These are phyloP conservation scores for Troides oblongomaculatus DNA, from an alignment of 2,888 invertebrate genomes.

Conservation along the genomic window DNA sequence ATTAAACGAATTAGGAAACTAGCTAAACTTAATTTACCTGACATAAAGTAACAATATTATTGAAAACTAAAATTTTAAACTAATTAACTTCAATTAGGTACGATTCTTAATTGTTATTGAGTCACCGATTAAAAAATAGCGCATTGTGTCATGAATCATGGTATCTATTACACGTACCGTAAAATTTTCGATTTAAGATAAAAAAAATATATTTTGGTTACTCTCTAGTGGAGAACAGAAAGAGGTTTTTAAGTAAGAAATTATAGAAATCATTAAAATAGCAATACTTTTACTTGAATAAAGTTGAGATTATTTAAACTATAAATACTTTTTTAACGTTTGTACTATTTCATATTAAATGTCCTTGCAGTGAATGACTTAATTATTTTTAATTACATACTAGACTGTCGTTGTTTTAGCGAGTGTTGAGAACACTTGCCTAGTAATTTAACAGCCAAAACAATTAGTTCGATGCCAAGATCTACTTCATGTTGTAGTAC, in stretches of 20 bases:
- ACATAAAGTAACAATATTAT: too few species aligned
- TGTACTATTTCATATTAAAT: conserved; percentile 30
- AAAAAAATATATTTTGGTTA: neutral
- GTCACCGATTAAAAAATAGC: conserved; percentile 7
- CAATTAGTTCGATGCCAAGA: conserved; percentile 24
- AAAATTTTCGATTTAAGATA: neutral
- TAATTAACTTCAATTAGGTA: conserved; percentile 20
- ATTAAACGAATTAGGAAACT: too few species aligned
- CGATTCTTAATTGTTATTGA: conserved; percentile 7
- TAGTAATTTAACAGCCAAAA: conserved; percentile 29
- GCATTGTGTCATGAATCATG: conserved; percentile 6
- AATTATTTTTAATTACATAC: conserved; percentile 59
- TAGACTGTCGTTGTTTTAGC: conserved; percentile 34
- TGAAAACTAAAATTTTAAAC: neutral
- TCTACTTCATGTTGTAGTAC: conserved; percentile 15
- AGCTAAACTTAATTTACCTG: too few species aligned
- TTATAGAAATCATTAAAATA: too few species aligned
- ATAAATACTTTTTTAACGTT: neutral
- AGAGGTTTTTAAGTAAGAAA: neutral
- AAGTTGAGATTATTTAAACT: neutral
- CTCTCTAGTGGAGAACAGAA: neutral
- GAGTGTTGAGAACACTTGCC: conserved; percentile 30
- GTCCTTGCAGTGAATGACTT: conserved; percentile 58
- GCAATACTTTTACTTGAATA: neutral
- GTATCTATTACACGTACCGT: neutral